These are phyloP conservation scores for Rynchops niger DNA, from an alignment of 2,113 vertebrate genomes.

Conservation along the genomic window DNA sequence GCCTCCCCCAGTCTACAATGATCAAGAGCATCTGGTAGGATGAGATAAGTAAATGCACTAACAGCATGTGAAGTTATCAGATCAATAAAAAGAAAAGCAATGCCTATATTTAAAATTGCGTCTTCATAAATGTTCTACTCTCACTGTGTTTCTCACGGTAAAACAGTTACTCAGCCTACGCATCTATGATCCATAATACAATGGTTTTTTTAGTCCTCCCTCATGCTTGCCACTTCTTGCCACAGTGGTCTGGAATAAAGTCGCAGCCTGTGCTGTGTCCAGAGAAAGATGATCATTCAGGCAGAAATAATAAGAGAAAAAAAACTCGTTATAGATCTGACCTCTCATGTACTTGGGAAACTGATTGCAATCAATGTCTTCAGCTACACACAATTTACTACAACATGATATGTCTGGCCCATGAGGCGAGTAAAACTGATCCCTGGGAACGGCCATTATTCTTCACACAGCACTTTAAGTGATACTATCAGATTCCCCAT, in stretches of 20 bases:
- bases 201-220: neutral
- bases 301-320: slow-evolving; percentile 14
- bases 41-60: neutral
- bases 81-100: neutral
- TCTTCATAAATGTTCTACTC: neutral
- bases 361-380: slow-evolving; percentile 62
- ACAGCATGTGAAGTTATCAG: neutral
- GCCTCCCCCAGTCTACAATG: neutral
- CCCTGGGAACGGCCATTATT: neutral
- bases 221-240: neutral
- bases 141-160: neutral
- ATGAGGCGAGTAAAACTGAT: neutral
- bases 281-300: neutral
- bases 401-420: slow-evolving; percentile 37
- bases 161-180: neutral
- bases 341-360: slow-evolving; percentile 22
- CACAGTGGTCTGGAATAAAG: neutral
- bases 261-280: neutral
- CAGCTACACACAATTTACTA: slow-evolving; percentile 58
- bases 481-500: neutral
- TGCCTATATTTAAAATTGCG: neutral
- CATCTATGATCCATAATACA: neutral
- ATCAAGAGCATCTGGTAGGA: neutral
- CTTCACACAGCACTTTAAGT: neutral
- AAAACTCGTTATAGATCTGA: slow-evolving; percentile 15